Percentiles rank a stretch among this genome's conserved stretches.
Conservation (phyloP, 2,797 vertebrate genomes). For the Ctenochaetus hawaiiensis region DNA sequence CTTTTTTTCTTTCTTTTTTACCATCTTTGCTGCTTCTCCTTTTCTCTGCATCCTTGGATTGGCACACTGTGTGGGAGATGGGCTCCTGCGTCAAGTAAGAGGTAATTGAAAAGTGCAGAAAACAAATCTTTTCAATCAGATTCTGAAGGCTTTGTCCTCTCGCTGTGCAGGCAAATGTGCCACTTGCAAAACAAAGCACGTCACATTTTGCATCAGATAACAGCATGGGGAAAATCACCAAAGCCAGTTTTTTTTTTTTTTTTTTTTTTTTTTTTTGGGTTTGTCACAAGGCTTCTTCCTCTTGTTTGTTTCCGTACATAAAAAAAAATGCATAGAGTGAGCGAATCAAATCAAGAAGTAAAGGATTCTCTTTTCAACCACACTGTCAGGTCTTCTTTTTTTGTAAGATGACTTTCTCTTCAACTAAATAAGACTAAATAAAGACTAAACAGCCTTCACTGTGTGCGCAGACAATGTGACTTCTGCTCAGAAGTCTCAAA, state of each 20-base stretch:
- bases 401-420: conserved; percentile 5
- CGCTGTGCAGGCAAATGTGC: conserved; percentile 63
- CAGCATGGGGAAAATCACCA: conserved; percentile 54
- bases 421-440: conserved; percentile 5
- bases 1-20: conserved; percentile 11
- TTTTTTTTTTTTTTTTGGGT: conserved; percentile 12
- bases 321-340: neutral
- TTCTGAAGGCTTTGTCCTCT: conserved; percentile 76
- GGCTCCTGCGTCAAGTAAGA: conserved; percentile 55
- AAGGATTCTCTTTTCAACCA: conserved; percentile 12
- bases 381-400: neutral
- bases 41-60: conserved; percentile 55
- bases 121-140: conserved; percentile 80
- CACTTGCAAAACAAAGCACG: conserved; percentile 76
- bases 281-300: conserved; percentile 43
- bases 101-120: conserved; percentile 81
- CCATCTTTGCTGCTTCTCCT: conserved; percentile 21
- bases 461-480: neutral
- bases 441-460: neutral
- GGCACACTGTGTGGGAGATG: conserved; percentile 51
- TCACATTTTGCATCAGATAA: conserved; percentile 74
- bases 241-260: conserved; percentile 28
- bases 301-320: conserved; percentile 47
- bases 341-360: conserved; percentile 28
- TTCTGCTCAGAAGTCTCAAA: conserved; percentile 13